These are phyloP conservation scores for Chaenodraco wilsoni DNA, from an alignment of 2,797 vertebrate species.

Conservation along the genomic window DNA sequence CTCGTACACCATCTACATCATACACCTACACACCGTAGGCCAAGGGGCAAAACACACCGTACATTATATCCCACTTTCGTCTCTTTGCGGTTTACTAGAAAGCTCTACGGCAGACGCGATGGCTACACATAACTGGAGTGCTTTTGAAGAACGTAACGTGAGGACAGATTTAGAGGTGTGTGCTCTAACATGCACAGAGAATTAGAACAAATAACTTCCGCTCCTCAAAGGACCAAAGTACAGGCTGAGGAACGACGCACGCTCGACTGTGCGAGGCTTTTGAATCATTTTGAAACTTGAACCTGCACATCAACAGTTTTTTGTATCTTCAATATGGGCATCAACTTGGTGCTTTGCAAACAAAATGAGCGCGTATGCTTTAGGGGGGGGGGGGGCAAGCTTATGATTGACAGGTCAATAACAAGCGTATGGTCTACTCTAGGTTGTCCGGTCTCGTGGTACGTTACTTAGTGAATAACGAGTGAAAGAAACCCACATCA, in stretches of 20 bases:
- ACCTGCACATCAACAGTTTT: slow-evolving; percentile 2
- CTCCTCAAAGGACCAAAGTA: slow-evolving; percentile 28
- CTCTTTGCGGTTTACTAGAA: slow-evolving; percentile 26
- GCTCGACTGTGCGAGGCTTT: slow-evolving; percentile 1
- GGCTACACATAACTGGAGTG: not conserved
- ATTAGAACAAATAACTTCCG: slow-evolving; percentile 17
- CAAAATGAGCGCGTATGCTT: too few species aligned
- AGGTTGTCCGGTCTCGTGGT: too few species aligned
- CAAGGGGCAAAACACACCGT: not conserved
- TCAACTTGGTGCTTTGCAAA: too few species aligned
- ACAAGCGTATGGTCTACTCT: too few species aligned
- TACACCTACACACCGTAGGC: too few species aligned
- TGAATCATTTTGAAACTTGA: slow-evolving; percentile 15
- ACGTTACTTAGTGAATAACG: too few species aligned
- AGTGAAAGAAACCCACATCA: too few species aligned
- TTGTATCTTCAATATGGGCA: too few species aligned
- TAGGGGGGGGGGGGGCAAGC: too few species aligned
- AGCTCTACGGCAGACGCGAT: not conserved
- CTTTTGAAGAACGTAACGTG: slow-evolving; percentile 27
- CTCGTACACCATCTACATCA: too few species aligned
- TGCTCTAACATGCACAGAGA: slow-evolving; percentile 5
- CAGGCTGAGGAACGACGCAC: slow-evolving; percentile 7
- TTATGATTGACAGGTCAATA: too few species aligned
- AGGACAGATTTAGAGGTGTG: not conserved
- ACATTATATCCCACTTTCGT: not conserved